These are phyloP conservation scores for Scleropages formosus DNA, from an alignment of 2,797 vertebrate species.

Conservation along the genomic window DNA sequence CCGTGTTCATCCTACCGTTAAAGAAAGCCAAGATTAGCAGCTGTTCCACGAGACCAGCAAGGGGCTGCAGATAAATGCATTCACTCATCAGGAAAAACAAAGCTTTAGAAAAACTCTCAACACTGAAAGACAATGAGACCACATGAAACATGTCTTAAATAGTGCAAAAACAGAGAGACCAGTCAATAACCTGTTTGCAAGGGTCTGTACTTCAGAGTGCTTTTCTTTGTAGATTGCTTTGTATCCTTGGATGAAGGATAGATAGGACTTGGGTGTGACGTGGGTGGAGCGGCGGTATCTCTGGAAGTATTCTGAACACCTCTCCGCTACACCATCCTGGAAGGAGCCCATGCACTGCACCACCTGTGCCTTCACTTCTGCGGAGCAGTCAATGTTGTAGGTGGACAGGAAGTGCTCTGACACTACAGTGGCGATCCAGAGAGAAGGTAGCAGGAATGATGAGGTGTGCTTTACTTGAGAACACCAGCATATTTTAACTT, in stretches of 20 bases:
- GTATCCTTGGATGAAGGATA: conserved; percentile 93
- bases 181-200: conserved; percentile 78
- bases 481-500: not conserved
- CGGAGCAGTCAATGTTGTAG: conserved; percentile 83
- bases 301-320: conserved; percentile 91
- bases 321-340: conserved; percentile 92
- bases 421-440: conserved; percentile 60
- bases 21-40: conserved; percentile 35
- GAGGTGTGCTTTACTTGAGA: not conserved
- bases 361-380: conserved; percentile 79
- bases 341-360: conserved; percentile 95
- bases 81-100: not conserved
- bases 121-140: not conserved
- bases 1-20: conserved; percentile 84
- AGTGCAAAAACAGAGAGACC: not conserved
- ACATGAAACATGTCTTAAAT: not conserved
- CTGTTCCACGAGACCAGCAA: not conserved
- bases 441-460: not conserved
- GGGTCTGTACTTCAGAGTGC: conserved; percentile 76
- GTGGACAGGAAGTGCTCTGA: conserved; percentile 88
- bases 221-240: conserved; percentile 89
- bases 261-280: conserved; percentile 93
- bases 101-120: not conserved
- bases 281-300: conserved; percentile 87
- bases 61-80: not conserved